A percentile compares a stretch with the other conserved stretches of the same genome.
Evolutionary conservation across 2,888 invertebrate genomes (phyloP).

Genomic region (Torymus aiolomorphi): DNA sequence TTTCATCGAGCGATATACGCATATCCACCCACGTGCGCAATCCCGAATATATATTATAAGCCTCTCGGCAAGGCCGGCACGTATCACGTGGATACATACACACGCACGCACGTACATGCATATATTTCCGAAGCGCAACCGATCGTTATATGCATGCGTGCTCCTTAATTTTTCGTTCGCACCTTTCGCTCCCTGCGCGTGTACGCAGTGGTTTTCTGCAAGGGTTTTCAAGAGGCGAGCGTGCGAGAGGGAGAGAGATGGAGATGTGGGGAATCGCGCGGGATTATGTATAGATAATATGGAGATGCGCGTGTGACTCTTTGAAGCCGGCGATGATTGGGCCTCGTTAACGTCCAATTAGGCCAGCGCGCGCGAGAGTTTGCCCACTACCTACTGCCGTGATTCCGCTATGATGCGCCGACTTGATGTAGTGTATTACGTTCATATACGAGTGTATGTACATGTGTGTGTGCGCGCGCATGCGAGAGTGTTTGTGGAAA

Average conservation of each 20-base stretch:
- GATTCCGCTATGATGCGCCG: too few relatives aligned
- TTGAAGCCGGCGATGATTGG: constrained; percentile 29
- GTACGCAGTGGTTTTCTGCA: too few relatives aligned
- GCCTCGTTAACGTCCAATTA: constrained; percentile 50
- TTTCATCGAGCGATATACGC: not conserved
- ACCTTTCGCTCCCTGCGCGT: not conserved
- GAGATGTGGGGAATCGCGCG: not conserved
- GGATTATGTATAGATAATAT: not conserved
- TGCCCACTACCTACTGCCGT: not conserved
- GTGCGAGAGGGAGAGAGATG: too few relatives aligned
- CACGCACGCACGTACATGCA: too few relatives aligned
- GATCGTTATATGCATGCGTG: not conserved
- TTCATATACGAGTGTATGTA: too few relatives aligned
- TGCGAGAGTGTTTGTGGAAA: too few relatives aligned
- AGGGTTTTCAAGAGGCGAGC: too few relatives aligned
- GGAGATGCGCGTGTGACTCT: not conserved
- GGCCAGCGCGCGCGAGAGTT: constrained; percentile 13
- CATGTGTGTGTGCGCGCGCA: too few relatives aligned
- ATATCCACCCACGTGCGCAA: not conserved
- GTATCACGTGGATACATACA: not conserved
- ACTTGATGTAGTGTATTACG: too few relatives aligned
- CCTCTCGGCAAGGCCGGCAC: not conserved
- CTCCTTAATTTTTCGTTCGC: not conserved
- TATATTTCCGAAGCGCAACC: too few relatives aligned
- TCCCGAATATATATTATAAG: not conserved